These are phyloP conservation scores for Zonitis immaculata DNA, from an alignment of 2,888 invertebrate genomes.

Conservation along the genomic window DNA sequence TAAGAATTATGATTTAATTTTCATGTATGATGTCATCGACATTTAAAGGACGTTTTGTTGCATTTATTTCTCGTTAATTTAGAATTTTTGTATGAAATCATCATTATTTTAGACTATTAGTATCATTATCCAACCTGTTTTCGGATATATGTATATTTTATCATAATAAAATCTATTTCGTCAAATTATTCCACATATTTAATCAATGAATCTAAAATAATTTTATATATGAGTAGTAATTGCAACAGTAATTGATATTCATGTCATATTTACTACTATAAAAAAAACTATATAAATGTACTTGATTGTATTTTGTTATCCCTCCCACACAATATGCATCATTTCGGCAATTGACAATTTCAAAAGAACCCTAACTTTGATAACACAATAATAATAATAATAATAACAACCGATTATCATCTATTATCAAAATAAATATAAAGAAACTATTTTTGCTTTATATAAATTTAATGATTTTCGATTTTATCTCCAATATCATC, in stretches of 20 bases:
- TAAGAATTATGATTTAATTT: conserved; percentile 3
- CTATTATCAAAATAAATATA: neutral
- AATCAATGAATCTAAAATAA: conserved; percentile 19
- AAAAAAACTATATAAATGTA: neutral
- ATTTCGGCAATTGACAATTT: neutral
- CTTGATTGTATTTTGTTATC: neutral
- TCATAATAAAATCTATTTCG: conserved; percentile 8
- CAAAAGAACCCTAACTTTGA: conserved; percentile 4
- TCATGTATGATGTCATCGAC: conserved; percentile 15
- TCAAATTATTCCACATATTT: conserved; percentile 15
- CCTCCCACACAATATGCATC: conserved; percentile 7
- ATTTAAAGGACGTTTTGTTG: conserved; percentile 4
- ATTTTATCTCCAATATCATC: neutral
- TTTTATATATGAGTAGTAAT: conserved; percentile 9
- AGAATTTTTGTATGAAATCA: conserved; percentile 11
- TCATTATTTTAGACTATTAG: conserved; percentile 10
- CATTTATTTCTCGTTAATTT: conserved; percentile 1
- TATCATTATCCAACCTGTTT: conserved; percentile 10
- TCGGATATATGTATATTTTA: conserved; percentile 8
- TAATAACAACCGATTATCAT: neutral
- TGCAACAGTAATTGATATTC: conserved; percentile 17
- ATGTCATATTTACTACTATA: conserved; percentile 5
- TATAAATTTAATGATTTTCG: neutral
- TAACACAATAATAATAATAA: conserved; percentile 3
- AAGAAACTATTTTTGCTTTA: neutral